Base-by-base conservation (phyloP, 2,797 vertebrate species). In the Helicolenus hilgendorfi region DNA sequence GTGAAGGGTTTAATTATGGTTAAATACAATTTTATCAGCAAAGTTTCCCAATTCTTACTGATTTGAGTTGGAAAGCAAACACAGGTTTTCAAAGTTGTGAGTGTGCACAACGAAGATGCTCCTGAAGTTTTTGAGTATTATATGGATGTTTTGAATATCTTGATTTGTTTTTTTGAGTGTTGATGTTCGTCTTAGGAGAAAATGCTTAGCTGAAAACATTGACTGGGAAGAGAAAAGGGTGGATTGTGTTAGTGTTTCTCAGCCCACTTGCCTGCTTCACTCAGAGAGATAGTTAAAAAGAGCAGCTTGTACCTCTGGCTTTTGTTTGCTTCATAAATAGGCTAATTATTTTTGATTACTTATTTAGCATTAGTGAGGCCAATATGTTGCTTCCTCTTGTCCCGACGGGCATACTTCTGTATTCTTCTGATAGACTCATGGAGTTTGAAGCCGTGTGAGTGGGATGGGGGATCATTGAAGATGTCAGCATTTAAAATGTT, bases 241-340 rank as follows among this genome's bases (percentile, higher is more conserved):
- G 71, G 24, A 59, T 41, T n/a, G 49, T 45, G 7, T 78, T 26
- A 6, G 6, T 24, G 24, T 45, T 79, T 55, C 29, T 56, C 31
- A 26, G n/a, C 22, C 7, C 1, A 1, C 38, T 49, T 7, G 15
- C 18, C 64, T 62, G 27, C 27, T 49, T 73, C 11, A 18, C 64
- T 72, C 45, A 65, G 1, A 85, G 49, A 63, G 18, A 49, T 26
- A 18, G 22, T 49, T 2, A 20, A n/a, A 63, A 33, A 33, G 11
- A 76, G 36, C 11, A 74, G 29, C 38, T 73, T 67, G 56, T 31
- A 82, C 41, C 22, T 76, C 45, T 60, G 45, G 55, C 81, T 70
- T 75, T 72, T 81, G 72, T 88, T 81, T 72, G 70, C 73, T 62
- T 59, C 68, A 29, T 77, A 72, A 86, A 74, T 77, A 63, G 38